These are phyloP conservation scores for Orthosia gracilis DNA, from an alignment of 2,888 invertebrate genomes.

Conservation along the genomic window DNA sequence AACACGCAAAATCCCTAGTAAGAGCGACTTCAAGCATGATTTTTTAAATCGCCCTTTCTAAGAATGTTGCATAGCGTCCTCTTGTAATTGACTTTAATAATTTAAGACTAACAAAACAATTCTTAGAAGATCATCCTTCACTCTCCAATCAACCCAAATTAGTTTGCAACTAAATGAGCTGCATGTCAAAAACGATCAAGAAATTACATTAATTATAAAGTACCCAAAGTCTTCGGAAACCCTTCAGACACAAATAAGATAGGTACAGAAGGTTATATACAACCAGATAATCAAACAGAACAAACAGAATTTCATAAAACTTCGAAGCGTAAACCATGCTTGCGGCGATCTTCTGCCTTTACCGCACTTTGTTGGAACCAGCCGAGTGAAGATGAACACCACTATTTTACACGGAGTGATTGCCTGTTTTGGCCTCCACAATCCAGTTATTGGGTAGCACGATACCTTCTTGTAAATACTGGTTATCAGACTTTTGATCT, in stretches of 20 bases:
- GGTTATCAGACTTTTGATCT: too few species aligned
- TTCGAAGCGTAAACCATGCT: too few species aligned
- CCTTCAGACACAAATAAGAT: neutral
- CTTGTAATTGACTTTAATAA: conserved; percentile 4
- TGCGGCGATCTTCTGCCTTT: neutral
- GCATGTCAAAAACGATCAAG: conserved; percentile 56
- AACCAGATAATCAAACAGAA: neutral
- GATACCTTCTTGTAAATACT: too few species aligned
- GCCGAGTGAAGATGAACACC: neutral
- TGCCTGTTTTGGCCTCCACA: too few species aligned
- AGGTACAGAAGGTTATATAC: neutral
- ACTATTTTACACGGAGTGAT: neutral
- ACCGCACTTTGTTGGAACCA: too few species aligned
- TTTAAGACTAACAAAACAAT: conserved; percentile 17
- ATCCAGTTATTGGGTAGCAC: too few species aligned
- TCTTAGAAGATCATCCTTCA: conserved; percentile 15
- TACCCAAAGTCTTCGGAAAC: conserved; percentile 30
- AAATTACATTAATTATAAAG: conserved; percentile 59
- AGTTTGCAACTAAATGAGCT: conserved; percentile 50
- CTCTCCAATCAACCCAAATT: conserved; percentile 42
- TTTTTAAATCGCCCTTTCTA: too few species aligned
- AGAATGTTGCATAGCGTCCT: conserved; percentile 6
- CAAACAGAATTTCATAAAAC: too few species aligned
- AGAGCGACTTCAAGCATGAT: neutral
- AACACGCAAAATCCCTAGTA: neutral